Evolutionary conservation across 2,797 vertebrate species (phyloP), one percentile per base, ranked within the genome.

Genomic region (Falco columbarius): DNA sequence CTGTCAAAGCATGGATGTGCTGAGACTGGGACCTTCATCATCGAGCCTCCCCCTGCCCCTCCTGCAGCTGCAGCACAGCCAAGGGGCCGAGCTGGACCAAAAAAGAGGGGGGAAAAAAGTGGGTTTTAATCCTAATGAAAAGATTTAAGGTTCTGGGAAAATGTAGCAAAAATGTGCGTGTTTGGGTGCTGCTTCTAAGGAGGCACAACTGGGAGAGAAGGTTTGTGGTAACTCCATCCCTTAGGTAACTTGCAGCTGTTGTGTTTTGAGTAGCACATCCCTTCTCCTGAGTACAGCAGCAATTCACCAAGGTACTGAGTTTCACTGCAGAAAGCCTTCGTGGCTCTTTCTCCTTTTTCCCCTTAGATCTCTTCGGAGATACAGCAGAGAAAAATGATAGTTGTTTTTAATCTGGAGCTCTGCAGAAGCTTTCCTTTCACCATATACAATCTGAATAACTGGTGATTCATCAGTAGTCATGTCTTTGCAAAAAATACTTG

Each of bases 371-470:
- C 63, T 66, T 13, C 26, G 77, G 81, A 49, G 34, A 27, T 51
- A 10, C 0, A 12, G 30, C 5, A 27, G 61, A 61, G 72, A 26
- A 12, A 52, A 16, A 7, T 0, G 8, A 7, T 5, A 8, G 32
- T 5, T 36, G 11, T 47, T 92, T 80, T 80, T 22, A 40, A 21
- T n/a, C 22, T 5, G 8, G 56, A 58, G 71, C 38, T 19, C 9
- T 34, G 66, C 81, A 63, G 66, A 58, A 79, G 23, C 67, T 58
- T 6, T 67, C 54, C 67, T 17, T 68, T 75, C 75, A 40, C 80
- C 47, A 0, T 1, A 2, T 22, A 46, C 17, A 7, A 87, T 23
- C 55, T 40, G 67, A 12, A 21, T 1, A 24, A 40, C 5, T 1
- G 10, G 30, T 20, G 77, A 61, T 49, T n/a, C 86, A 68, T 71